Percentiles rank a stretch among this genome's conserved stretches.
Conservation (phyloP, 2,888 invertebrate species). For the Nomada goodeniana region DNA sequence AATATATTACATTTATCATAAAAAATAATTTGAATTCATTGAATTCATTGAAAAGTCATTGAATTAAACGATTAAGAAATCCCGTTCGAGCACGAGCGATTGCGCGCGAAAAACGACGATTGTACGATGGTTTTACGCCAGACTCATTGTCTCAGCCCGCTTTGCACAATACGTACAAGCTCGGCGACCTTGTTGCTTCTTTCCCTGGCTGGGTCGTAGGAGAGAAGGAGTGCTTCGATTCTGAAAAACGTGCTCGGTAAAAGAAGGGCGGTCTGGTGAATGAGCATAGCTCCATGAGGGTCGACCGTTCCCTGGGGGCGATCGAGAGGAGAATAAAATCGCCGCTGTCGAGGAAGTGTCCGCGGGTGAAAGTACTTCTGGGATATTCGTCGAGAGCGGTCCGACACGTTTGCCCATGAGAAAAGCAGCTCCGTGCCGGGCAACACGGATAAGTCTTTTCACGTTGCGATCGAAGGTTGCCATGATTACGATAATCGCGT, state of each 20-base stretch:
- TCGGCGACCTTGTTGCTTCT: conserved; percentile 36
- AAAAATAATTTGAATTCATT: too few relatives aligned
- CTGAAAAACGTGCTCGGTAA: conserved; percentile 21
- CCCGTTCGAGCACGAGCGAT: background rate
- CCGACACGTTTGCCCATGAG: conserved; percentile 46
- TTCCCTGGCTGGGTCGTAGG: conserved; percentile 8
- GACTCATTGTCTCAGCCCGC: conserved; percentile 13
- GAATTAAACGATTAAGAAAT: conserved; percentile 4
- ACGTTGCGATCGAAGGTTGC: conserved; percentile 56
- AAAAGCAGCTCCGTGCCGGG: conserved; percentile 38
- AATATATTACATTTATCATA: too few relatives aligned
- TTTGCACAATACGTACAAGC: conserved; percentile 7
- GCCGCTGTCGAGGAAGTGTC: conserved; percentile 71
- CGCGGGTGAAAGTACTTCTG: conserved; percentile 78
- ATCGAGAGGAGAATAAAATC: conserved; percentile 66
- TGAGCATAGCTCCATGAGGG: conserved; percentile 48
- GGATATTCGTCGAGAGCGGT: conserved; percentile 54
- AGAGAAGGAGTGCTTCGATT: conserved; percentile 21
- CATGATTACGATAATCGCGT: conserved; percentile 33
- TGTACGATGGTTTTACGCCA: conserved; percentile 3
- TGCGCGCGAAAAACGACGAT: conserved; percentile 15
- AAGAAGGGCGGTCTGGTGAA: conserved; percentile 48
- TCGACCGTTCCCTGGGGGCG: conserved; percentile 61
- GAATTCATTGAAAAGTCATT: too few relatives aligned
- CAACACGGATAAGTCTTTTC: conserved; percentile 58